Base-by-base conservation (phyloP, 1,140 invertebrate species). In the Aphelenchoides fujianensis region DNA sequence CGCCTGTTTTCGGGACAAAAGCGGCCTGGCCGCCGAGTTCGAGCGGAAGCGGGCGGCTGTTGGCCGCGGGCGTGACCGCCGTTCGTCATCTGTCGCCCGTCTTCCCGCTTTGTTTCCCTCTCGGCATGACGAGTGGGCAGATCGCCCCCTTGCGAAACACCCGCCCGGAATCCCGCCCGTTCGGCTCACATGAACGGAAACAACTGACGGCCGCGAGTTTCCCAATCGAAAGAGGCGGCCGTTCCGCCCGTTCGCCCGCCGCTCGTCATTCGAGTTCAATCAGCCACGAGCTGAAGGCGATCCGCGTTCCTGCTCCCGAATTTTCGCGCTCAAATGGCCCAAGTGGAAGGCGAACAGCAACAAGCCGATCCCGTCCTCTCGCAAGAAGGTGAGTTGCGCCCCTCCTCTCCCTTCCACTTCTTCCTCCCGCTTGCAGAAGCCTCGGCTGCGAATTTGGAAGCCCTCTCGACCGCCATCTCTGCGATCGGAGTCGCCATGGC, bases 261-360 rank as follows among this genome's bases (percentile, higher is more conserved):
- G 41, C 41, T 48, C 41, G 41, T 48, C 41, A 48, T 48, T 48
- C 23, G n/a, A n/a, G 23, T 48, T 48, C 41, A 48, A 48, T 48
- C 41, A 16, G 41, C 41, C 41, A 48, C n/a, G n/a, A 48, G 23
- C 12, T 48, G 23, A 23, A 48, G 23, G 12, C 41, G 23, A 48
- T 48, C 41, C 41, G 12, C 41, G 12, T 48, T 48, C 23, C 41
- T n/a, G 23, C 41, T 48, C 41, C 41, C 12, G 12, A 48, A 48
- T 23, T 48, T 48, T 48, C 41, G 41, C 12, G 41, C 41, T 48
- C 41, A 48, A n/a, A 59, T 59, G 55, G 55, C 55, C 5, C 55
- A 59, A 23, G 55, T 59, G 28, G 55, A 59, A 19, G 55, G 34
- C 28, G 5, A 5, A 23, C 41, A 48, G 23, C 41, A 48, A 48